Evolutionary conservation across 2,888 invertebrate species (phyloP), one percentile per base, ranked within the genome.

Genomic region (Willowsia nigromaculata): DNA sequence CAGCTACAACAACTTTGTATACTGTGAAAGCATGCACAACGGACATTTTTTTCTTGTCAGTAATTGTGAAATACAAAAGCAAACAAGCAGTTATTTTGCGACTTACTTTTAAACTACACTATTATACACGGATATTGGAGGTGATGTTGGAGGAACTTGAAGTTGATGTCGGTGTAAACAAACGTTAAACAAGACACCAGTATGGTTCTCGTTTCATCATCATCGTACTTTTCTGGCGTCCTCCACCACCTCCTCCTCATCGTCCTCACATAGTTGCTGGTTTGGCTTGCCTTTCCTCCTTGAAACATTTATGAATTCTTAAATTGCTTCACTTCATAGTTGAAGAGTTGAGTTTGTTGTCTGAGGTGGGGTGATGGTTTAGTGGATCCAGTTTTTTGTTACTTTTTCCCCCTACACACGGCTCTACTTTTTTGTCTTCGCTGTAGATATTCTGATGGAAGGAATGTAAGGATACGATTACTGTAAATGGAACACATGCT

Each of bases 41-140:
- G 27, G 15, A 15, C 7, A 50, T 27, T 76, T 76, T 76, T 76
- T 37, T 40, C 40, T 80, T 59, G 22, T 37, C 56, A 80, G 80
- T 15, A 80, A 80, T 80, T 80, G 80, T 59, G 80, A 80, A 80
- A 59, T 80, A 40, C 56, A 56, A 80, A 80, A 80, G 80, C 59
- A 80, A 80, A 80, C 80, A 80, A 37, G 18, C 22, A 80, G 30
- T 53, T 40, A 40, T 76, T 80, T 80, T 80, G 80, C 40, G 33
- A 80, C 80, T 80, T 22, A 11, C 22, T 4, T 33, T 56, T 37
- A 53, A 53, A 22, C 25, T 74, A 22, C 40, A 37, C 53, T n/a
- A n/a, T 59, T 59, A n/a, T 13, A 50, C n/a, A 50, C 50, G 3
- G 2, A 37, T 9, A 50, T 43, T 27, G 74, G 47, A 7, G 18